Percentiles rank a stretch among this genome's conserved stretches.
These are phyloP conservation scores for Sycophila sp. DNA, from an alignment of 1,140 invertebrate genomes.

Conservation along the genomic window DNA sequence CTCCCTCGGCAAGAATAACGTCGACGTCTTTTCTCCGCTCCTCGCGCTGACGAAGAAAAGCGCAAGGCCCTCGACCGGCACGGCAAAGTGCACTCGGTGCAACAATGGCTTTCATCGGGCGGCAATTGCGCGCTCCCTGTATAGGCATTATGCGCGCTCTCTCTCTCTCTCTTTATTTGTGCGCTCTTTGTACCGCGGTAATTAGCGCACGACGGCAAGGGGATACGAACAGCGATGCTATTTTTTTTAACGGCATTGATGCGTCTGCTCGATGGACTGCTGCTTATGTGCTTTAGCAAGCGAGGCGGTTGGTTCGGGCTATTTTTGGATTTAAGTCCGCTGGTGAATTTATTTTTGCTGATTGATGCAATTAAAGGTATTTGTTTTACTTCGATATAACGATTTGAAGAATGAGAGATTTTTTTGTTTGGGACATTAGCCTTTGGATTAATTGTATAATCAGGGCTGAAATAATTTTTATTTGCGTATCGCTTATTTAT, in stretches of 20 bases:
- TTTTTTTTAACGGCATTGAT: neutral
- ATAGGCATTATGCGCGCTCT: neutral
- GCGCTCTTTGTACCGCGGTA: neutral
- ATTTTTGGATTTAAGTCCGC: no score
- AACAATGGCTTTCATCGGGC: constrained; percentile 3
- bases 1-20: neutral
- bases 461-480: no score
- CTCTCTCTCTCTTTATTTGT: neutral
- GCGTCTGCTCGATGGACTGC: neutral
- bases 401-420: no score
- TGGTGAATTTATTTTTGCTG: no score
- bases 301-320: no score
- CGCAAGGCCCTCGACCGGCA: constrained; percentile 23
- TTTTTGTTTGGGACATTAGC: no score
- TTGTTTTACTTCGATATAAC: no score
- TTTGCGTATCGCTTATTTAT: no score
- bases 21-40: neutral
- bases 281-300: no score
- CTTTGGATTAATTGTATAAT: no score
- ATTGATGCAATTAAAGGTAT: no score
- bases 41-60: constrained; percentile 4
- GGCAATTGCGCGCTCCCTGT: neutral
- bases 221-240: neutral
- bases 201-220: neutral
- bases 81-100: constrained; percentile 36